These are phyloP conservation scores for Melanargia galathea DNA, from an alignment of 2,888 invertebrate species.

Conservation along the genomic window DNA sequence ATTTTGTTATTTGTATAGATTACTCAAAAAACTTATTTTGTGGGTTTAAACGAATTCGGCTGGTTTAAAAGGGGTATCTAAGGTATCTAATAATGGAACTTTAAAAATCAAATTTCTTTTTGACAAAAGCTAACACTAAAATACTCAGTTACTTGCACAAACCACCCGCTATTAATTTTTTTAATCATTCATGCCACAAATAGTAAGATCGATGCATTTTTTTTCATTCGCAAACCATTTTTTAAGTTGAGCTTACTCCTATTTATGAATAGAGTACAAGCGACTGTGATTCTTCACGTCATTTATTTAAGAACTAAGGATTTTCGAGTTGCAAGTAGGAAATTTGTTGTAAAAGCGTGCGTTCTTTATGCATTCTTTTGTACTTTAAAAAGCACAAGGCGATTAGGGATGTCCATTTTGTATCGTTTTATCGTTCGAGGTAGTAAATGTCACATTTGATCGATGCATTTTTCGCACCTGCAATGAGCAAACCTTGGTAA, in stretches of 20 bases:
- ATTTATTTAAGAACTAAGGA: neutral
- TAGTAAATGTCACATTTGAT: constrained; percentile 75
- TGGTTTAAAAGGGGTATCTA: too few relatives aligned
- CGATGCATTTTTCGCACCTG: constrained; percentile 67
- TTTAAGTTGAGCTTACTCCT: constrained; percentile 19
- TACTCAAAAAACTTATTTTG: too few relatives aligned
- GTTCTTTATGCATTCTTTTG: constrained; percentile 54
- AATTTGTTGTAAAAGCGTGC: constrained; percentile 11
- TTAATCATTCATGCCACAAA: constrained; percentile 50
- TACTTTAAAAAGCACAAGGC: constrained; percentile 69
- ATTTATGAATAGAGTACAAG: neutral
- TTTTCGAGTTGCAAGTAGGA: neutral
- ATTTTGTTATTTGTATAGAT: too few relatives aligned
- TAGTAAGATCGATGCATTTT: constrained; percentile 67
- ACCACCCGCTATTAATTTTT: constrained; percentile 47
- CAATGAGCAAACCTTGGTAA: constrained; percentile 7
- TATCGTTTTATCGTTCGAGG: constrained; percentile 62
- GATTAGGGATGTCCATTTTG: constrained; percentile 78
- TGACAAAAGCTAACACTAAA: neutral
- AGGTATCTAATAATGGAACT: too few relatives aligned
- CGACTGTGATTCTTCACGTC: constrained; percentile 33
- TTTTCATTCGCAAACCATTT: constrained; percentile 48
- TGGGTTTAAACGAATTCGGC: too few relatives aligned
- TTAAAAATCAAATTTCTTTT: neutral
- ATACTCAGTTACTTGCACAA: constrained; percentile 50